Evolutionary conservation across 2,797 vertebrate species (phyloP), one percentile per base, ranked within the genome.

Genomic region (Channallabes apus): DNA sequence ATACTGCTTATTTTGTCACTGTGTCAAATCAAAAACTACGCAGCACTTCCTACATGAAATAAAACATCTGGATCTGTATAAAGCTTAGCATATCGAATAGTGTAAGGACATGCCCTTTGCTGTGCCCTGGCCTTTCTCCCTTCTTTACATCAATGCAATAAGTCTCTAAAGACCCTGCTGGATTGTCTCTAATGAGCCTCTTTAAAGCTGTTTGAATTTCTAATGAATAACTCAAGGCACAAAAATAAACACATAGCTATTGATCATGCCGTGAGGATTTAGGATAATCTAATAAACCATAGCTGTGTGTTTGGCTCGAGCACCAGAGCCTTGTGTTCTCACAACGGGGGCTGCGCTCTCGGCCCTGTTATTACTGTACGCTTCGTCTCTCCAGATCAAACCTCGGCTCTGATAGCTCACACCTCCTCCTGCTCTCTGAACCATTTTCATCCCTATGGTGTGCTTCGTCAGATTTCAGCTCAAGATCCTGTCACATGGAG

Each of bases 201-300:
- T 91, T 92, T 91, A 93, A 91, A 91, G 87, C 87, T 89, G 91
- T 93, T 93, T 92, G 91, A 93, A 93, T 93, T 92, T 90, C 92
- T 94, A 94, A 94, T 95, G 93, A 94, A 94, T 94, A 92, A 93
- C 93, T 90, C 91, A 83, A 90, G 84, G 87, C 92, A 90, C 91
- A 85, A 92, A 93, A 93, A 95, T 94, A 94, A 96, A 95, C 94
- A 94, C 91, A 93, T 94, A 94, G 91, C 89, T 94, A 95, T 94
- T 94, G 94, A 95, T 94, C 92, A 94, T 87, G 88, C 90, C 90
- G 93, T 94, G 92, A 93, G 89, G 89, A 92, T 94, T 92, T 91
- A 90, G 86, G 88, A 88, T 94, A 95, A 94, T 93, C 90, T 94
- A 93, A 94, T 93, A 93, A 93, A 80, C 62, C 61, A 20, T 80